phyloP scores from a whole-genome alignment of 2,797 vertebrate species.

The Argya squamiceps region DNA sequence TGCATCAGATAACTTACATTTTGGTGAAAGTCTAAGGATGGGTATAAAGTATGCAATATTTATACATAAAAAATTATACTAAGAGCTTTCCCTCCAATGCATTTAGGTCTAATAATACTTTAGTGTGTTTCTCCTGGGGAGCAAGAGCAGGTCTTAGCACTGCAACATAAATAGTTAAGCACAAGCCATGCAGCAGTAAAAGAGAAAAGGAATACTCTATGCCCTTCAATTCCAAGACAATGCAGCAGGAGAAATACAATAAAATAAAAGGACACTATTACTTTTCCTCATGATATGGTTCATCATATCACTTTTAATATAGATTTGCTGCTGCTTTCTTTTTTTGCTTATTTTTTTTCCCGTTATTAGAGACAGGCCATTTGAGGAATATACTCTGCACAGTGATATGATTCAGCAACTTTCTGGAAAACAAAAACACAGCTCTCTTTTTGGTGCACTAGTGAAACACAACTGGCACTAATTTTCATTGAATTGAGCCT shows the following conservation, averaged over 20 bases:
- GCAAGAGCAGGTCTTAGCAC: neutral
- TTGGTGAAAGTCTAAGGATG: neutral
- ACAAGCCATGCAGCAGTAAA: neutral
- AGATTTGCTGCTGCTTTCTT: neutral
- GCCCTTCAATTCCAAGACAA: neutral
- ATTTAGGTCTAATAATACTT: neutral
- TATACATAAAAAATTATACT: neutral
- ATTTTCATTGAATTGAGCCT: neutral
- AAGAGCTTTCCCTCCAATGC: neutral
- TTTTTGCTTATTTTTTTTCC: neutral
- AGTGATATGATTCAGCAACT: conserved; percentile 51
- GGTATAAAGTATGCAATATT: conserved; percentile 20
- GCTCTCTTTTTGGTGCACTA: neutral
- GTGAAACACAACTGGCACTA: conserved; percentile 13
- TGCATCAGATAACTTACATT: neutral
- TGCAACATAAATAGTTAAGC: conserved; percentile 15
- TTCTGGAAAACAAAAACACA: conserved; percentile 7
- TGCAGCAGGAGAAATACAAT: neutral
- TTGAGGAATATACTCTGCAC: neutral
- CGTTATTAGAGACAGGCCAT: neutral
- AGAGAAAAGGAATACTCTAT: neutral
- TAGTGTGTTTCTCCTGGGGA: neutral
- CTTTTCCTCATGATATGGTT: neutral
- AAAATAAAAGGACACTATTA: neutral
- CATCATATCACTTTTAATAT: neutral